phyloP scores from a whole-genome alignment of 1,140 invertebrate species.

The Drosophila cardini region DNA sequence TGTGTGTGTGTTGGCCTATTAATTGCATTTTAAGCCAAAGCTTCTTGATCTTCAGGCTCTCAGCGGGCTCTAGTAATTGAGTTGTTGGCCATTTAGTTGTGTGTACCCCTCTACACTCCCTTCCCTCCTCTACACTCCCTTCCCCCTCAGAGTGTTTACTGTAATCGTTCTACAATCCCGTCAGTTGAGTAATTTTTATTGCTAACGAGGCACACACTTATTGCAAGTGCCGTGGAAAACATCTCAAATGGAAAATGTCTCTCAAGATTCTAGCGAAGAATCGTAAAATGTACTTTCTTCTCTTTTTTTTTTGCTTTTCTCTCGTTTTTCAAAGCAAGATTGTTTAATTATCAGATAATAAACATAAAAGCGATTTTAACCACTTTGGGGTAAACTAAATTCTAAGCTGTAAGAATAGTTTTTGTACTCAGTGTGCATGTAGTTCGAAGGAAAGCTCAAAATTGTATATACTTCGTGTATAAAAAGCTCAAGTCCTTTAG shows the following conservation, averaged over 20 bases:
- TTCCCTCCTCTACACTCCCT: background rate
- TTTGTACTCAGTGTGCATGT: background rate
- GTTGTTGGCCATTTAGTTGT: conserved; percentile 47
- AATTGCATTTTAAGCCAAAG: conserved; percentile 52
- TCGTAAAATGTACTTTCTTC: conserved; percentile 16
- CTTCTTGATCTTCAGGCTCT: conserved; percentile 14
- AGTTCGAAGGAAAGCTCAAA: no score
- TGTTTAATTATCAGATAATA: background rate
- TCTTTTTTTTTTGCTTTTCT: no score
- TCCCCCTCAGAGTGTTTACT: conserved; percentile 6
- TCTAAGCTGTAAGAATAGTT: background rate
- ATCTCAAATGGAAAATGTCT: conserved; percentile 15
- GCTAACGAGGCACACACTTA: conserved; percentile 35
- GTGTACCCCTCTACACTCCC: background rate
- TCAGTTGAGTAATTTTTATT: conserved; percentile 42
- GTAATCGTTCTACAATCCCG: background rate
- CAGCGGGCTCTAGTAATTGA: conserved; percentile 56
- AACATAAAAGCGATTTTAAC: background rate
- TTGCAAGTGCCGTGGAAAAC: conserved; percentile 4
- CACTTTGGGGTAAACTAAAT: background rate
- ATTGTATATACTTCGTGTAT: no score
- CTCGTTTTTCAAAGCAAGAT: background rate
- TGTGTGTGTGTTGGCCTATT: conserved; percentile 37
- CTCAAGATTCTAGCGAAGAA: background rate
- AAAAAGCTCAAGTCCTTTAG: no score